These are phyloP conservation scores for Ctena decussata DNA, from an alignment of 2,888 invertebrate species.

Conservation along the genomic window DNA sequence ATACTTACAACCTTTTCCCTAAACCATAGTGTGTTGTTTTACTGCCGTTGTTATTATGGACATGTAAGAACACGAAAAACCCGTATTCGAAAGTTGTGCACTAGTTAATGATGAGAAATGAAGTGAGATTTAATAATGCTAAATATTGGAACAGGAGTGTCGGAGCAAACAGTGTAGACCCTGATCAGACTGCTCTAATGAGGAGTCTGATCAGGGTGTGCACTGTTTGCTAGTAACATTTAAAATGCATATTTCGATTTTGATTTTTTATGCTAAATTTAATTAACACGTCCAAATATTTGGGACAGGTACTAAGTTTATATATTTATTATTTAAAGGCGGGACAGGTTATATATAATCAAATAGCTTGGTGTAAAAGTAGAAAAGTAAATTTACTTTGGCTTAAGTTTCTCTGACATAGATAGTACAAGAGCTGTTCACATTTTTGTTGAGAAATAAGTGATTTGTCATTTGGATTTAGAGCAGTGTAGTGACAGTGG, in stretches of 20 bases:
- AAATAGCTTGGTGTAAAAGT: slow-evolving; percentile 66
- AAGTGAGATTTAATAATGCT: background rate
- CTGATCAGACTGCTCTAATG: too few relatives aligned
- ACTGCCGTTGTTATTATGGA: background rate
- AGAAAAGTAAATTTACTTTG: slow-evolving; percentile 68
- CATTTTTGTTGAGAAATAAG: too few relatives aligned
- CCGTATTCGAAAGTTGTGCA: background rate
- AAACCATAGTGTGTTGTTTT: background rate
- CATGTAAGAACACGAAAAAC: background rate
- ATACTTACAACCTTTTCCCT: background rate
- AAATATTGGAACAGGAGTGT: too few relatives aligned
- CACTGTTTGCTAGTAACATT: too few relatives aligned
- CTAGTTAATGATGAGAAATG: background rate
- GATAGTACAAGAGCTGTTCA: slow-evolving; percentile 9
- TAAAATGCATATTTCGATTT: too few relatives aligned
- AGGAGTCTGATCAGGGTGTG: too few relatives aligned
- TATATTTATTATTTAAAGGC: slow-evolving; percentile 58
- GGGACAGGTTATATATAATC: slow-evolving; percentile 62
- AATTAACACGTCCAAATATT: too few relatives aligned
- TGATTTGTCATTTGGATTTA: too few relatives aligned
- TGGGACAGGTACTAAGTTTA: too few relatives aligned
- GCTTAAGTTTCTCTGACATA: slow-evolving; percentile 13
- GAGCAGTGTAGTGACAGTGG: too few relatives aligned
- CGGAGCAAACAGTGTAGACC: too few relatives aligned
- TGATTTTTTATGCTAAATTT: too few relatives aligned